Evolutionary conservation across 2,888 invertebrate species (phyloP), one percentile per base, ranked within the genome.

Genomic region (Eretmocerus hayati): DNA sequence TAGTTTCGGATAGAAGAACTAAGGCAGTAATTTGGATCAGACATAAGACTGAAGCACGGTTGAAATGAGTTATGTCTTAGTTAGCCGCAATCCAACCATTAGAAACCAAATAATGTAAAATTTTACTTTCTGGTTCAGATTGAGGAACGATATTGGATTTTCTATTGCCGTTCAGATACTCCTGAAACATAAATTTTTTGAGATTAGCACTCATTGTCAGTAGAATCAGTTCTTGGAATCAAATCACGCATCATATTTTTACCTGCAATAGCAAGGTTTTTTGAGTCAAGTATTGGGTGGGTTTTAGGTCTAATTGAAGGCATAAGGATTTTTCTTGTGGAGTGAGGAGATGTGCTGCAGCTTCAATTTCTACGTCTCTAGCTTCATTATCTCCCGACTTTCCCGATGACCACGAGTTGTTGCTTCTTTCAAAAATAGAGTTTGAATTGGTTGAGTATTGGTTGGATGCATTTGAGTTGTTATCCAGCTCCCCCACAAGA

Each of bases 281-380:
- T 71, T 92, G 77, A 4, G 90, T 89, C 60, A 90, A 81, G 76
- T 92, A 94, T 71, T 88, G 89, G 50, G 89, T 84, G 55, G 92
- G 89, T 59, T 87, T 83, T 66, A 93, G 76, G 67, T 88, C 85
- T 65, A 92, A 78, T 53, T 71, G 71, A 48, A 70, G 62, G 53
- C 71, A 71, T 50, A 71, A 60, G 26, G 61, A 62, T 55, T 71
- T 71, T 62, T 71, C 71, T 59, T 71, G 70, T 52, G 67, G 68
- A 36, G 68, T 69, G 41, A 71, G 62, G 43, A 71, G 61, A 60
- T 71, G 66, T 23, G 67, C 61, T n/a, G 70, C 70, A 50, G 69
- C 65, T 55, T 71, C 69, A 53, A 61, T 58, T 55, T 71, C 69
- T 53, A 70, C 63, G 48, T 69, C 63, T 40, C 65, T 61, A 41